Conservation (phyloP, 2,113 vertebrate species). For the Myocastor coypus region DNA sequence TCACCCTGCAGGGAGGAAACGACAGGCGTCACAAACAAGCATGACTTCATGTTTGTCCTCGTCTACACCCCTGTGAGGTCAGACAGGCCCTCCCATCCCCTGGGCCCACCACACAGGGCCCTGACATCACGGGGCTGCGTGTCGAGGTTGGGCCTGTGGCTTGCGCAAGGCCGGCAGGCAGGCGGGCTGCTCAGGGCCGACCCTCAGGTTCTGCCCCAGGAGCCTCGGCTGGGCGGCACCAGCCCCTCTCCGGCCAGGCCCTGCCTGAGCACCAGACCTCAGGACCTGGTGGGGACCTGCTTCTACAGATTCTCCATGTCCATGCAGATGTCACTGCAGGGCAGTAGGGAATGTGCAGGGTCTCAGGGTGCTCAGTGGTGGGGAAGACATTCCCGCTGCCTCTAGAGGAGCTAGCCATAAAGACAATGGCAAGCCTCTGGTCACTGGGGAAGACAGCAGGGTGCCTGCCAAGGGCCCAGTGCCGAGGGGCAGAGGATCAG, state of each 20-base stretch:
- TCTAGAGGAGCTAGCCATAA: not conserved
- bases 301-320: no score
- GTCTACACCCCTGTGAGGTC: conserved; percentile 76
- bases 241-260: not conserved
- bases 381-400: not conserved
- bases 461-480: not conserved
- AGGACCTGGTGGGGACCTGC: not conserved
- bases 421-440: not conserved
- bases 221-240: not conserved
- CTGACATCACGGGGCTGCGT: not conserved
- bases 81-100: conserved; percentile 73
- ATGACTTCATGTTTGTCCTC: conserved; percentile 46
- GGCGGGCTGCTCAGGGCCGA: not conserved
- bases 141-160: not conserved
- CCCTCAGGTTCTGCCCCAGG: not conserved
- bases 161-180: not conserved
- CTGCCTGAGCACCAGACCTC: not conserved
- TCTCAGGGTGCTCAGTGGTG: not conserved
- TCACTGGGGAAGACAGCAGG: no score
- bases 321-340: not conserved
- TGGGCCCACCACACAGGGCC: conserved; percentile 9
- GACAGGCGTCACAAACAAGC: conserved; percentile 61
- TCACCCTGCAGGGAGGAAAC: conserved; percentile 61
- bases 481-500: not conserved
- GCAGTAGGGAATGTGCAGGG: not conserved